Base-by-base conservation (phyloP, 2,888 invertebrate species). In the Heliconius aoede region DNA sequence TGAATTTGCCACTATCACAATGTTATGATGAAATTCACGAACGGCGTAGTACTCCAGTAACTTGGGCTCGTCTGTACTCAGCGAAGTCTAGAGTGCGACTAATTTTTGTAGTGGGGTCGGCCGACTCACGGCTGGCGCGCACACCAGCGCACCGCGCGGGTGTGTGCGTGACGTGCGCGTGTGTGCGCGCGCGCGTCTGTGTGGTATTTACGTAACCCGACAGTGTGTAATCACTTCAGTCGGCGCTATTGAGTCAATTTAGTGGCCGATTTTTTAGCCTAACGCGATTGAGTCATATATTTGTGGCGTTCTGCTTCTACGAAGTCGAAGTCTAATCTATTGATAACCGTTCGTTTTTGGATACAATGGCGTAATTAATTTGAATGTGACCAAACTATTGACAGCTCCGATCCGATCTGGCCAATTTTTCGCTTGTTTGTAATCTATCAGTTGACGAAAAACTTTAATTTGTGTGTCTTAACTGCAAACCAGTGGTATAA, bases 51-150 rank as follows among this genome's bases (percentile, higher is more conserved):
- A 86, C 86, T 89, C 86, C 85, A 85, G 84, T 83, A 80, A 84
- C 83, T 88, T 86, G 88, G 85, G 85, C 87, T 87, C 89, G 93
- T 90, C 90, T 89, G 85, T 83, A 84, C 89, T 82, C 85, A 81
- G 81, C 84, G 85, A 86, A 84, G 89, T 88, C 89, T 89, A 86
- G 91, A 91, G 91, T 86, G 88, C 87, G 92, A 94, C 93, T 94
- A 87, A 92, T 89, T 85, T 89, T 89, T 90, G 93, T 93, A 93
- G 94, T 90, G 94, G 94, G 94, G 93, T 91, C 91, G 91, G 84
- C 84, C 85, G 90, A 90, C 87, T 83, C 83, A 90, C 89, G 88
- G 90, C 89, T 89, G 90, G 79, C 87, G 83, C 92, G 79, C 93
- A 91, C 92, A 91, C 89, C 76, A 46, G 1, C 81, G 76, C 77